Percentiles rank a stretch among this genome's conserved stretches.
Conservation (phyloP, 2,888 invertebrate genomes). For the Acrocera orbiculus region DNA sequence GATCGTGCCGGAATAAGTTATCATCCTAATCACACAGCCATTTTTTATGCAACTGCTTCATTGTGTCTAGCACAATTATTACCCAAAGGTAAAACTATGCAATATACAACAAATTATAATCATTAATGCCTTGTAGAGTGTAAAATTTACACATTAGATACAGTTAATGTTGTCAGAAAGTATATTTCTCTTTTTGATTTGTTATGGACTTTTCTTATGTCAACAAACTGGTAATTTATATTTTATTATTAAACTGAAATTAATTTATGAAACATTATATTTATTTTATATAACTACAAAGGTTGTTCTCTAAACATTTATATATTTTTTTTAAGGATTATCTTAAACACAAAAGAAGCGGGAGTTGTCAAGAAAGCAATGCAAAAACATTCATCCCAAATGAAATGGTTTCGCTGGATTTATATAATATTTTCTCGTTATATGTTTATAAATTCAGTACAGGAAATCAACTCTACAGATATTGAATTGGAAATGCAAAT, state of each 20-base stretch:
- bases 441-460: conserved; percentile 74
- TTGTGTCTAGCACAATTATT: conserved; percentile 57
- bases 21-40: conserved; percentile 79
- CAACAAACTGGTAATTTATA: conserved; percentile 50
- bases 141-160: conserved; percentile 65
- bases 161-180: conserved; percentile 71
- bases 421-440: conserved; percentile 83
- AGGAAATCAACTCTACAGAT: conserved; percentile 54
- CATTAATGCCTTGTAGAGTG: conserved; percentile 44
- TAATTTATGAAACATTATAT: no score
- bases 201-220: conserved; percentile 58
- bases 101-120: not conserved
- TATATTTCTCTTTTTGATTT: conserved; percentile 71
- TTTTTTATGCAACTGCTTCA: conserved; percentile 65
- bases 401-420: conserved; percentile 84
- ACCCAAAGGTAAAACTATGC: conserved; percentile 40
- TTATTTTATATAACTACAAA: no score
- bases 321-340: conserved; percentile 35
- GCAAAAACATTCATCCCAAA: conserved; percentile 75
- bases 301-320: no score
- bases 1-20: conserved; percentile 85
- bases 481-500: conserved; percentile 56
- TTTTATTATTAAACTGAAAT: no score
- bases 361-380: conserved; percentile 54
- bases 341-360: conserved; percentile 44